Evolutionary conservation across 2,797 vertebrate species (phyloP).

Genomic region (Hirundo rustica): DNA sequence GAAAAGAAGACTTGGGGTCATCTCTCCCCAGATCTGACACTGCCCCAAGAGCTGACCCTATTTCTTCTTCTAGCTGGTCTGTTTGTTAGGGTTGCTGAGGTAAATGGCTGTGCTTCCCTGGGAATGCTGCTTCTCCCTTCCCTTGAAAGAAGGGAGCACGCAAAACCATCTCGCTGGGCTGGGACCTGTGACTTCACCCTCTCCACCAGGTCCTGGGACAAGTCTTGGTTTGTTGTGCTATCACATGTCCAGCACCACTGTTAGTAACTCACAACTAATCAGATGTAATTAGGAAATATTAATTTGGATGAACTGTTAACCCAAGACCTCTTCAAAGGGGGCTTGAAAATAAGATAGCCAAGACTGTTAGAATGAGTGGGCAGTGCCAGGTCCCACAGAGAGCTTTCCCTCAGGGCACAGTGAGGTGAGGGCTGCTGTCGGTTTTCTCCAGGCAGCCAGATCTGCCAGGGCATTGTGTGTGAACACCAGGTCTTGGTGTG

Average conservation of each 20-base stretch:
- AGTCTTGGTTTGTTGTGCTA: neutral
- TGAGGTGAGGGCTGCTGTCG: neutral
- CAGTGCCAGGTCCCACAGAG: neutral
- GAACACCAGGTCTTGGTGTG: neutral
- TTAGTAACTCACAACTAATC: neutral
- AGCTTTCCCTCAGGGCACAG: neutral
- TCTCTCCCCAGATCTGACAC: neutral
- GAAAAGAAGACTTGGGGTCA: neutral
- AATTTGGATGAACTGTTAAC: neutral
- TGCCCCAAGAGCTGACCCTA: neutral
- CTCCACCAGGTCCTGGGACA: neutral
- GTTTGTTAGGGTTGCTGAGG: neutral
- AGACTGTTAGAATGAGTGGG: neutral
- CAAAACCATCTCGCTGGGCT: accelerated
- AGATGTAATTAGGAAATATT: neutral
- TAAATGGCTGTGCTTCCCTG: neutral
- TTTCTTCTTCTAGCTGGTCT: neutral
- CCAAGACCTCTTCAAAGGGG: neutral
- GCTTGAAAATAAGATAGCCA: neutral
- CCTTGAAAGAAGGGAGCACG: neutral
- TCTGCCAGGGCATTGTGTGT: neutral
- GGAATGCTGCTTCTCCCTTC: neutral
- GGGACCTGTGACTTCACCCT: neutral
- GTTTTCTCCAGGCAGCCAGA: neutral
- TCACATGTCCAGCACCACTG: neutral